Base-by-base conservation (phyloP, 2,797 vertebrate genomes). In the Sarcoramphus papa region DNA sequence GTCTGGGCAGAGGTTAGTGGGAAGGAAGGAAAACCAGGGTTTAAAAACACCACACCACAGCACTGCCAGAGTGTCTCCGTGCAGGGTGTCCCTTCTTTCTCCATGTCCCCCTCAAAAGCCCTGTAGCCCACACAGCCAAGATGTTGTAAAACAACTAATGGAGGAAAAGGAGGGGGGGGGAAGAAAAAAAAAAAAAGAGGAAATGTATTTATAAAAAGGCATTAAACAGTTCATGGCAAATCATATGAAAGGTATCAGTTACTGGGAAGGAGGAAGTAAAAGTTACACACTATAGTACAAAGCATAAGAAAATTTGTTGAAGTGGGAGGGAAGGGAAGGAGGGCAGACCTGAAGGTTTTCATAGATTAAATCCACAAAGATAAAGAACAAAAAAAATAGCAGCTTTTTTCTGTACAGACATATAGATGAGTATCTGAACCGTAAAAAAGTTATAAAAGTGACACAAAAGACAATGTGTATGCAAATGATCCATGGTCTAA, bases 381-480 rank as follows among this genome's bases (percentile, higher is more conserved):
- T 98, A 99, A 98, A 99, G 98, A 99, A 99, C 99, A 98, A 98
- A 98, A 98, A 98, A 99, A 99, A 99, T 99, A 99, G 99, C 99
- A 99, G 99, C 99, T 99, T 99, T 98, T 98, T 99, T 99, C 98
- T 99, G 99, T 99, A 99, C 99, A 99, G 98, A 99, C 98, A 98
- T 98, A 99, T 99, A 99, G 98, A 98, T 99, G 98, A 99, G 99
- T 98, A 99, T 99, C 98, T 98, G 98, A 99, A 99, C 98, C 96
- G 97, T 99, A 99, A 99, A 99, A 99, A 99, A 99, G 98, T 98
- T 99, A 98, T 98, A 99, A 99, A 99, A 99, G 99, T 99, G 99
- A 99, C 98, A 98, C 98, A 98, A 98, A 98, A 98, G 98, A 99
- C 98, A 97, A 98, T 99, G 98, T 98, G 98, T 99, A 98, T 98